phyloP scores from a whole-genome alignment of 2,888 invertebrate genomes.

The Agriopis marginaria region DNA sequence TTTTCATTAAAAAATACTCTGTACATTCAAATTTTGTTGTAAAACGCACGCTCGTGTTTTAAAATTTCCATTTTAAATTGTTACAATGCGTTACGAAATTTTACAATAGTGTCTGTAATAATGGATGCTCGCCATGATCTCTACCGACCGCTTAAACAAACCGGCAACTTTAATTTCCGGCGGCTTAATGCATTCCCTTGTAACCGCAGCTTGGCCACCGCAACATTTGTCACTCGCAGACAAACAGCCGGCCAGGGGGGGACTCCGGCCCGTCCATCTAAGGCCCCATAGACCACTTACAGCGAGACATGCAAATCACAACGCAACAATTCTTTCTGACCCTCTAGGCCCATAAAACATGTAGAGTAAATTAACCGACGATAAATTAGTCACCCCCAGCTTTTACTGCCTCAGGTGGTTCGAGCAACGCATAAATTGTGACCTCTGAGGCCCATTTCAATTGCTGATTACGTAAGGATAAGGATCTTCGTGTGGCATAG shows the following conservation, averaged over 20 bases:
- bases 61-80: constrained; percentile 7
- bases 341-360: constrained; percentile 63
- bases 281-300: constrained; percentile 60
- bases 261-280: constrained; percentile 39
- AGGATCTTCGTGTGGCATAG: constrained; percentile 24
- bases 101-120: neutral
- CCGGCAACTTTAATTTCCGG: constrained; percentile 34
- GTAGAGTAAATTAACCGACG: constrained; percentile 69
- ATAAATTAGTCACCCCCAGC: constrained; percentile 71
- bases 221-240: constrained; percentile 38
- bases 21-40: neutral
- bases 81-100: neutral
- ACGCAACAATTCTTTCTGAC: constrained; percentile 72
- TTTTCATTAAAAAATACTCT: neutral
- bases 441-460: constrained; percentile 64
- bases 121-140: constrained; percentile 2
- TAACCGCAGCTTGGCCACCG: constrained; percentile 31
- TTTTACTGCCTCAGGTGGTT: constrained; percentile 64
- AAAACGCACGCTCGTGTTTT: neutral
- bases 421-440: constrained; percentile 65
- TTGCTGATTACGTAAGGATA: constrained; percentile 48
- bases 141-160: constrained; percentile 20
- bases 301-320: constrained; percentile 78
- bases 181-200: constrained; percentile 36
- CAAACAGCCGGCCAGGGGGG: constrained; percentile 34